These are phyloP conservation scores for Peromyscus leucopus DNA, from an alignment of 2,113 vertebrate genomes.

Conservation along the genomic window DNA sequence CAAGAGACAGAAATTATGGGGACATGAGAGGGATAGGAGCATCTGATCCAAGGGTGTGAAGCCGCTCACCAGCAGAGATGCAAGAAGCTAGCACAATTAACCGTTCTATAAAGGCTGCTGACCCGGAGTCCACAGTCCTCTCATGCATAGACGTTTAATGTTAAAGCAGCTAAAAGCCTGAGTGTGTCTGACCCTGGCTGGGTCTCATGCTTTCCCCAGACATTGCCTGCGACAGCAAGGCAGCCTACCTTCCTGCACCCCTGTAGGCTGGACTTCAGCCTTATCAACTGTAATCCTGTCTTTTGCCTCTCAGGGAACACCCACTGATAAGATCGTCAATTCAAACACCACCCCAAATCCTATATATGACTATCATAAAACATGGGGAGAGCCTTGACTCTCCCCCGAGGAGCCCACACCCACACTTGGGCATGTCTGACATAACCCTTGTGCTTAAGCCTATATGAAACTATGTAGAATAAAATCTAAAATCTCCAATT, in stretches of 20 bases:
- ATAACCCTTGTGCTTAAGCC: too few relatives aligned
- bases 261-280: background rate
- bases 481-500: background rate
- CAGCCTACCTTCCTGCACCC: background rate
- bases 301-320: background rate
- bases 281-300: background rate
- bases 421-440: background rate
- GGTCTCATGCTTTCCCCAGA: background rate
- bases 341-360: background rate
- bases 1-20: background rate
- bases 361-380: background rate
- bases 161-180: background rate
- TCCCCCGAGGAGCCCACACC: background rate
- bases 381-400: background rate
- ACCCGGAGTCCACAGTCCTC: background rate
- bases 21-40: too few relatives aligned
- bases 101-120: background rate
- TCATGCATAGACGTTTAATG: too few relatives aligned
- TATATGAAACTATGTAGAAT: background rate
- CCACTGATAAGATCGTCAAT: background rate
- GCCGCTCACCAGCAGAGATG: background rate
- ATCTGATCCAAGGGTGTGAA: background rate
- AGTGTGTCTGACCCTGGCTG: background rate
- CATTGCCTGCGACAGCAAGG: background rate
- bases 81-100: background rate